Conservation (phyloP, 2,797 vertebrate species). For the Netta rufina region DNA sequence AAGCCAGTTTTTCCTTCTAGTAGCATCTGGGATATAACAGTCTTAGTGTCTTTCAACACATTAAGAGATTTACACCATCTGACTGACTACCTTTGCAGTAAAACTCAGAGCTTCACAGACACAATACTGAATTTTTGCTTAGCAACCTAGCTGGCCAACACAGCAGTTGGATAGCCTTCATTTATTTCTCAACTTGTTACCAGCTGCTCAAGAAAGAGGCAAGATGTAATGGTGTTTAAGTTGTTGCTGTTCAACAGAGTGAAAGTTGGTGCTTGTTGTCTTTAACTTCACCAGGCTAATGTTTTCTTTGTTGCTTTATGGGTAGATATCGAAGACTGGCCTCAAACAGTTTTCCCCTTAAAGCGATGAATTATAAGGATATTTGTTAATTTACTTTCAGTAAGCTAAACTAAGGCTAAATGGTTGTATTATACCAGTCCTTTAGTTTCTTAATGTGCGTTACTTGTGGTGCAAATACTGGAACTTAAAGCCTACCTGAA, state of each 20-base stretch:
- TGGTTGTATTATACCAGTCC: not conserved
- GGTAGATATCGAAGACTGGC: not conserved
- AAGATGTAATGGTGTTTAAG: not conserved
- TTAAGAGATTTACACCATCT: not conserved
- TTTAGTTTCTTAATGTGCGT: not conserved
- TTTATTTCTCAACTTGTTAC: not conserved
- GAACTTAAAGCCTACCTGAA: not conserved
- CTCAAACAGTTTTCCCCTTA: not conserved
- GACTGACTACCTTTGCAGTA: not conserved
- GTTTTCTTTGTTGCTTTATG: not conserved
- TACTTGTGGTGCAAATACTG: not conserved
- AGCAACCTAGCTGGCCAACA: not conserved
- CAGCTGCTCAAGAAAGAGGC: not conserved
- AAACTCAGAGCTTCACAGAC: not conserved
- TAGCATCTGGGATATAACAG: not conserved
- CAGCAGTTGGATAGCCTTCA: accelerated
- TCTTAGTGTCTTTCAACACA: not conserved
- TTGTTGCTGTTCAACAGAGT: not conserved
- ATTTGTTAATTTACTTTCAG: not conserved
- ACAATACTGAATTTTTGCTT: not conserved
- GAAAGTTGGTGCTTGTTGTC: not conserved
- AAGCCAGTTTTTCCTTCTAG: not conserved
- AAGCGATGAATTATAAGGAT: not conserved
- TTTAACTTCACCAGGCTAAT: not conserved
- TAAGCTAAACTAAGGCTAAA: not conserved